Base-by-base conservation (phyloP, 2,888 invertebrate species). In the Catocala nupta region DNA sequence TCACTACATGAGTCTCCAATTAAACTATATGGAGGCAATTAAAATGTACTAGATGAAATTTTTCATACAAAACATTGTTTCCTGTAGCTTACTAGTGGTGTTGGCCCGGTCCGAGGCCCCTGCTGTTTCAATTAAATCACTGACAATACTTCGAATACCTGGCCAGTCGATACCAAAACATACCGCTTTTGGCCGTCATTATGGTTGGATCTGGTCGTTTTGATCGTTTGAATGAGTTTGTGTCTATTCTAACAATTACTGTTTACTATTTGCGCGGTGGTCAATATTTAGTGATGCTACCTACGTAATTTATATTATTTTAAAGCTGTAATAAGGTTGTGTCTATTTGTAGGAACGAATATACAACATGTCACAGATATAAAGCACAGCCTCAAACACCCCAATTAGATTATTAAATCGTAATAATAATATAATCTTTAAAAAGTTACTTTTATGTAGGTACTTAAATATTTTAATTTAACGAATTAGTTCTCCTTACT, bases 91-190 rank as follows among this genome's bases (percentile, higher is more conserved):
- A 78, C 78, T 64, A 73, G 73, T 77, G 76, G 82, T 82, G 85
- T 85, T 82, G 78, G 85, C 82, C 80, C 71, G 81, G 74, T 75
- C 79, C 70, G 87, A 59, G 25, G 81, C 90, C 87, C 93, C 93
- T 81, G 93, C 94, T 93, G 94, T 94, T 94, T 93, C 93, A 93
- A 93, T 94, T 94, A 93, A 91, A 91, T 88, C 90, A 90, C 93
- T 90, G 91, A 93, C 93, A 93, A 92, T 93, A 91, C 91, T 90
- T 90, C 81, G 85, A 90, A 93, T 92, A 86, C 88, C 88, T 86
- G 88, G 83, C 84, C 86, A 86, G 87, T 85, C 87, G 77, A 85
- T 86, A 90, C 90, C 89, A 90, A 90, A 91, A 93, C 87, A 91
- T 85, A 85, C 86, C 86, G 83, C 84, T 75, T 82, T 86, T 73